A percentile compares a stretch with the other conserved stretches of the same genome.
Evolutionary conservation across 1,140 invertebrate genomes (phyloP).

Genomic region (Drosophila subpulchrella): DNA sequence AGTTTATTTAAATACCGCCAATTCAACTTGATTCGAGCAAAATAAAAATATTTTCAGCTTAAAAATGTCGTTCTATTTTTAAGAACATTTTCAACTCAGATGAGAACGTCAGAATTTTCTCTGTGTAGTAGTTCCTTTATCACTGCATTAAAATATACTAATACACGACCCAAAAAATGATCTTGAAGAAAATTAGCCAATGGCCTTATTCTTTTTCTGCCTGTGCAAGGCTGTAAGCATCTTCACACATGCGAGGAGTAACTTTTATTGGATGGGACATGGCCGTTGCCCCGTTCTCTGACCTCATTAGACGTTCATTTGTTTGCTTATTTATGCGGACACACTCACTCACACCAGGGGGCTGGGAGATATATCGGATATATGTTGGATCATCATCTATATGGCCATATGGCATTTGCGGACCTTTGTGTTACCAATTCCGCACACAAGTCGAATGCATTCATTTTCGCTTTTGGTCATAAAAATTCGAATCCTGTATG

Average conservation of each 20-base stretch:
- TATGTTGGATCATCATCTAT: conserved; percentile 34
- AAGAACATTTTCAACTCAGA: no score
- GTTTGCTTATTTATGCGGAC: conserved; percentile 67
- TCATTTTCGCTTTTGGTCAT: conserved; percentile 61
- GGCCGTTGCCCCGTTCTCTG: conserved; percentile 54
- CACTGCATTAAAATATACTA: no score
- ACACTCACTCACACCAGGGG: conserved; percentile 14
- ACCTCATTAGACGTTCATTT: conserved; percentile 79
- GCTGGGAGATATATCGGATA: conserved; percentile 16
- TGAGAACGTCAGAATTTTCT: no score
- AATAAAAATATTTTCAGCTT: no score
- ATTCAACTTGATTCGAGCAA: no score
- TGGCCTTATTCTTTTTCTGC: not conserved
- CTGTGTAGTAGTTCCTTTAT: no score
- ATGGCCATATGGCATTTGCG: conserved; percentile 49
- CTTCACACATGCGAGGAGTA: conserved; percentile 56
- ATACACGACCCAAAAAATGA: no score
- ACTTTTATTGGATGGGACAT: conserved; percentile 51
- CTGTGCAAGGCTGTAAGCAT: conserved; percentile 16
- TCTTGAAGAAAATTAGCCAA: no score
- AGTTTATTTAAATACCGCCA: no score
- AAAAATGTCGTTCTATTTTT: no score
- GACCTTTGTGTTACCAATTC: conserved; percentile 62
- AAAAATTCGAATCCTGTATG: conserved; percentile 61
- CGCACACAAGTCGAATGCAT: conserved; percentile 61